phyloP scores from a whole-genome alignment of 2,888 invertebrate genomes.

The Herminia tarsipennalis region DNA sequence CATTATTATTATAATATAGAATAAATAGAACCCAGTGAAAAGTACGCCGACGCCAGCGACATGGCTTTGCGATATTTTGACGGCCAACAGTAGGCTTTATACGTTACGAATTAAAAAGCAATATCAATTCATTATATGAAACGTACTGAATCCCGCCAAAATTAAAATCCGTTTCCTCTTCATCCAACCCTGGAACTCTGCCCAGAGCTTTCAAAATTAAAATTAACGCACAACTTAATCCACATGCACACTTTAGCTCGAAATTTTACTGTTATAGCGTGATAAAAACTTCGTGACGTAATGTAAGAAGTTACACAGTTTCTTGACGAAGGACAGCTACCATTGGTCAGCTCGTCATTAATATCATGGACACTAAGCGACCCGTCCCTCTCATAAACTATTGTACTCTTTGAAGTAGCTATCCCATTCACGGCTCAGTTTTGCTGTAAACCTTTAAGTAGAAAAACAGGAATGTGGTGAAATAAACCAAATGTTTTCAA shows the following conservation, averaged over 20 bases:
- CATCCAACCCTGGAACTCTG: background rate
- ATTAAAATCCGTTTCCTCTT: background rate
- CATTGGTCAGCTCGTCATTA: constrained; percentile 41
- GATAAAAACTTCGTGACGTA: constrained; percentile 34
- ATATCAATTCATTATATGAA: too few species aligned
- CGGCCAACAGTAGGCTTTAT: too few species aligned
- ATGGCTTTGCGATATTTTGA: too few species aligned
- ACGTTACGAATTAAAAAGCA: too few species aligned
- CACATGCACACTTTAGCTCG: background rate
- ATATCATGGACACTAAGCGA: constrained; percentile 43
- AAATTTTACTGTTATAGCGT: constrained; percentile 7
- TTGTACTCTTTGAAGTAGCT: constrained; percentile 30
- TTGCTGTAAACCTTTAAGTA: background rate
- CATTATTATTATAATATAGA: too few species aligned
- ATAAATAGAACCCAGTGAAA: too few species aligned
- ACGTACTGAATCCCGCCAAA: too few species aligned
- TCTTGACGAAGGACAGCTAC: constrained; percentile 18
- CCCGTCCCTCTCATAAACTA: constrained; percentile 33
- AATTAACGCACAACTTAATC: constrained; percentile 9
- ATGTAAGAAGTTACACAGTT: constrained; percentile 35
- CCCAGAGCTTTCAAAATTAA: background rate
- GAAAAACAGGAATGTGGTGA: too few species aligned
- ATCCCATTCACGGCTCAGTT: constrained; percentile 9
- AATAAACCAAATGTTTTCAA: too few species aligned
- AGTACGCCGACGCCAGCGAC: too few species aligned